Evolutionary conservation across 2,113 vertebrate genomes (phyloP).

Genomic region (Leucosticte australis): DNA sequence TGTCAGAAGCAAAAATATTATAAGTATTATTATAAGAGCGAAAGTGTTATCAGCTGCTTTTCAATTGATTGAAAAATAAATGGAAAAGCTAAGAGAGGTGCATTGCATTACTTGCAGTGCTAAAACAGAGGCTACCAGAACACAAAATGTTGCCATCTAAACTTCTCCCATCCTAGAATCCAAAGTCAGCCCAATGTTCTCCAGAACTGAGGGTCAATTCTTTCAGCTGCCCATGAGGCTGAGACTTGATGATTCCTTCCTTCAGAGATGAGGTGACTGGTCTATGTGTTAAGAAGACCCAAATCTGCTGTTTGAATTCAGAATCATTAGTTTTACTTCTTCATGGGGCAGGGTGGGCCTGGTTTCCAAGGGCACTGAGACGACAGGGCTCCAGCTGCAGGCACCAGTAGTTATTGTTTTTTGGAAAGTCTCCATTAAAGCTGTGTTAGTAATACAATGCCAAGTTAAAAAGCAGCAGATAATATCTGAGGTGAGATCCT

Average conservation of each 20-base stretch:
- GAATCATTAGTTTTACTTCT: not conserved
- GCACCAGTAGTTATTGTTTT: not conserved
- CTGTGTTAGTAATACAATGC: not conserved
- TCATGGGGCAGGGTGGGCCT: not conserved
- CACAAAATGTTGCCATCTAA: not conserved
- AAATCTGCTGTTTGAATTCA: not conserved
- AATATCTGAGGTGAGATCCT: not conserved
- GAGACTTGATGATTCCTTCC: not conserved
- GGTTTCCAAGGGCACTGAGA: not conserved
- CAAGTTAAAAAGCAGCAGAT: not conserved
- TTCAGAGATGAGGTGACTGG: not conserved
- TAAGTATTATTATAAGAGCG: not conserved
- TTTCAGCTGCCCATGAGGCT: not conserved
- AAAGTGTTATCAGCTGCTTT: not conserved
- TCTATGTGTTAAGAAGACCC: not conserved
- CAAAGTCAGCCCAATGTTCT: not conserved
- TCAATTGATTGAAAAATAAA: too few relatives aligned
- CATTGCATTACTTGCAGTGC: not conserved
- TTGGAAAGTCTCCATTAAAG: not conserved
- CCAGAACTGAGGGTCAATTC: not conserved
- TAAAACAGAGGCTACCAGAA: rapidly evolving
- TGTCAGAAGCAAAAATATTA: not conserved
- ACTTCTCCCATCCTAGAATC: not conserved
- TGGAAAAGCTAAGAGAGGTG: not conserved
- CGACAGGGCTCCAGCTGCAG: not conserved